Conservation (phyloP, 2,113 vertebrate species). For the Erythrocercus mccallii region DNA sequence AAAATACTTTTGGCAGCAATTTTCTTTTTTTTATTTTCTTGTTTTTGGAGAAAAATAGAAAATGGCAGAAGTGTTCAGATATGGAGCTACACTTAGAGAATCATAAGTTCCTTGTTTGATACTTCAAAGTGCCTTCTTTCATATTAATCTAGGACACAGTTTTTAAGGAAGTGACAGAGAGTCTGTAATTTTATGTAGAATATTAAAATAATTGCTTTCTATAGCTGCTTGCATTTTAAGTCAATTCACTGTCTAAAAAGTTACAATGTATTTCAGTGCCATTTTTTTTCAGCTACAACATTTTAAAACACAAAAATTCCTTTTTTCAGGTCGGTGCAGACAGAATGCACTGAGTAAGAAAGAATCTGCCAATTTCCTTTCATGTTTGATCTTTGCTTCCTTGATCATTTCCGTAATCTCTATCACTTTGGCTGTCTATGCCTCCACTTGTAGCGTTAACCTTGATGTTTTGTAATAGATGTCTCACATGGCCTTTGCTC, state of each 20-base stretch:
- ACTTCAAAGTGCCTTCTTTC: neutral
- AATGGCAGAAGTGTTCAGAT: neutral
- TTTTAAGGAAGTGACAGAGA: neutral
- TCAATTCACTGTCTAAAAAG: neutral
- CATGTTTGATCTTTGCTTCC: conserved; percentile 24
- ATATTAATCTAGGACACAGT: neutral
- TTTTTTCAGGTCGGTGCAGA: neutral
- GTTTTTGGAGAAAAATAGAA: neutral
- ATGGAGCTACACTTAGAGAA: neutral
- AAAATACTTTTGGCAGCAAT: neutral
- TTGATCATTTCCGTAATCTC: conserved; percentile 6
- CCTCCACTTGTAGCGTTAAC: conserved; percentile 12
- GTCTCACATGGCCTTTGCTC: conserved; percentile 36
- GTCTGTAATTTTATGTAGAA: neutral
- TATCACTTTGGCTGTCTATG: neutral
- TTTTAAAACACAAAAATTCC: neutral
- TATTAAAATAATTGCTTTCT: neutral
- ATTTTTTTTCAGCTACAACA: neutral
- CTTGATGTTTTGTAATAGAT: conserved; percentile 40
- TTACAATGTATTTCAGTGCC: fast-evolving
- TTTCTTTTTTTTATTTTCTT: neutral
- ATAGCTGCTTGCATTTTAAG: neutral
- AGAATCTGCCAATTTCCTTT: conserved; percentile 19
- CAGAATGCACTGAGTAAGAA: neutral
- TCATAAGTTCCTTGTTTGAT: neutral